phyloP scores from a whole-genome alignment of 2,113 vertebrate genomes.

The Entosphenus tridentatus region DNA sequence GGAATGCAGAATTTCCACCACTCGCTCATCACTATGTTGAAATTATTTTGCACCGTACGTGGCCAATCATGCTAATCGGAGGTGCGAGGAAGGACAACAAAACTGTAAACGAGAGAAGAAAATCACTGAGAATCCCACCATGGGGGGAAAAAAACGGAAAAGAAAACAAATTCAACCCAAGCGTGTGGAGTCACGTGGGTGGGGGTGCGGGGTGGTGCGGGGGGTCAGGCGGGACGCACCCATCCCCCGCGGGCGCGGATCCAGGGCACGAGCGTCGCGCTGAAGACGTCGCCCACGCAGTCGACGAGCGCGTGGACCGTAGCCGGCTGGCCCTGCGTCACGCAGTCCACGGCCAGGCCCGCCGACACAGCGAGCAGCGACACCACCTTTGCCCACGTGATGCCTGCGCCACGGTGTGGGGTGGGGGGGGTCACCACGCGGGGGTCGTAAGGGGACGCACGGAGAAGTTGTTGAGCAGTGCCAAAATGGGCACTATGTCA shows the following conservation, averaged over 20 bases:
- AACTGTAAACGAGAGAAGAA: too few species aligned
- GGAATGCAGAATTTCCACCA: too few species aligned
- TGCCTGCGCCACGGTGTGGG: conserved; percentile 10
- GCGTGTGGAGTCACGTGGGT: too few species aligned
- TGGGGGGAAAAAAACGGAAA: too few species aligned
- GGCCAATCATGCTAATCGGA: too few species aligned
- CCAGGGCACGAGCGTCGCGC: conserved; percentile 59
- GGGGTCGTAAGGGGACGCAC: background rate
- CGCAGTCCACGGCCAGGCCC: conserved; percentile 63
- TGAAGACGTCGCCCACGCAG: conserved; percentile 85
- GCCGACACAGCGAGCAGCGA: conserved; percentile 70
- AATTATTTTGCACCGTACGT: too few species aligned
- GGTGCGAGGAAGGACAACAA: too few species aligned
- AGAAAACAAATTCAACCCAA: too few species aligned
- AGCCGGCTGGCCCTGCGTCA: conserved; percentile 55
- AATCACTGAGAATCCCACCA: too few species aligned
- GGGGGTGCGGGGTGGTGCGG: too few species aligned
- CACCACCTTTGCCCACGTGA: conserved; percentile 92
- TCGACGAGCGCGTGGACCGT: conserved; percentile 75
- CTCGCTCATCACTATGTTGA: too few species aligned
- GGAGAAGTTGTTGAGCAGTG: background rate
- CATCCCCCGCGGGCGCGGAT: conserved; percentile 66
- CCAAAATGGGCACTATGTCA: too few species aligned
- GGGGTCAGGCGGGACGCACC: conserved; percentile 22
- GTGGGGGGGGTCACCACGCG: background rate